Evolutionary conservation across 2,888 invertebrate species (phyloP).

Genomic region (Drosophila yooni): DNA sequence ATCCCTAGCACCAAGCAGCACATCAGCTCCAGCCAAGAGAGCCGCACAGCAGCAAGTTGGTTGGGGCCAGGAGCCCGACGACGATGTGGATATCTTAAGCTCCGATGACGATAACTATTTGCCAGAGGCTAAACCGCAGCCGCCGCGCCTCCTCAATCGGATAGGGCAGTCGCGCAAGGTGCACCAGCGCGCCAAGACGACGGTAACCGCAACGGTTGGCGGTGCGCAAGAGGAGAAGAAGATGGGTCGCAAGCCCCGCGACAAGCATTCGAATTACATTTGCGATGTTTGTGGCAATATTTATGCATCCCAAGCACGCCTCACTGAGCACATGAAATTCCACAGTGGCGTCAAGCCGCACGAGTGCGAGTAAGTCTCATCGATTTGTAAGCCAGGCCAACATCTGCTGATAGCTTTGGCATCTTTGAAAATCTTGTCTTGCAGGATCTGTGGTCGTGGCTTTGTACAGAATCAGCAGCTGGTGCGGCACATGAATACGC

Average conservation of each 20-base stretch:
- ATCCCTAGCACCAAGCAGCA: constrained; percentile 1
- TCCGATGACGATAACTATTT: constrained; percentile 56
- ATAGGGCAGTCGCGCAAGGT: constrained; percentile 42
- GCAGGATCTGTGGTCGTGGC: constrained; percentile 83
- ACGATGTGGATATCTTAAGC: constrained; percentile 41
- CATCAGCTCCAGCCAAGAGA: constrained; percentile 3
- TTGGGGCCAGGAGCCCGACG: constrained; percentile 30
- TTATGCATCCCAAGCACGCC: constrained; percentile 83
- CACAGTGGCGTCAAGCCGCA: constrained; percentile 84
- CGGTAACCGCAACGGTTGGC: background rate
- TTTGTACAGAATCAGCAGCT: constrained; percentile 84
- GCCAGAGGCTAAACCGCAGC: constrained; percentile 25
- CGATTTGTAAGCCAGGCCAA: background rate
- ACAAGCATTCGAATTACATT: constrained; percentile 77
- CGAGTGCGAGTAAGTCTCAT: constrained; percentile 82
- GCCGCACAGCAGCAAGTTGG: constrained; percentile 5
- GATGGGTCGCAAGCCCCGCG: constrained; percentile 62
- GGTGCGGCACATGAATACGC: constrained; percentile 85
- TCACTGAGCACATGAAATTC: constrained; percentile 84
- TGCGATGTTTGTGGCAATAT: constrained; percentile 85
- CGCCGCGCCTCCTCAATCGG: constrained; percentile 36
- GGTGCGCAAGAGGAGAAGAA: constrained; percentile 46
- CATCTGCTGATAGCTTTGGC: no score
- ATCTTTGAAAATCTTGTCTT: background rate
- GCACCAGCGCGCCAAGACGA: constrained; percentile 26